Base-by-base conservation (phyloP, 2,888 invertebrate genomes). In the Hetaerina titia region DNA sequence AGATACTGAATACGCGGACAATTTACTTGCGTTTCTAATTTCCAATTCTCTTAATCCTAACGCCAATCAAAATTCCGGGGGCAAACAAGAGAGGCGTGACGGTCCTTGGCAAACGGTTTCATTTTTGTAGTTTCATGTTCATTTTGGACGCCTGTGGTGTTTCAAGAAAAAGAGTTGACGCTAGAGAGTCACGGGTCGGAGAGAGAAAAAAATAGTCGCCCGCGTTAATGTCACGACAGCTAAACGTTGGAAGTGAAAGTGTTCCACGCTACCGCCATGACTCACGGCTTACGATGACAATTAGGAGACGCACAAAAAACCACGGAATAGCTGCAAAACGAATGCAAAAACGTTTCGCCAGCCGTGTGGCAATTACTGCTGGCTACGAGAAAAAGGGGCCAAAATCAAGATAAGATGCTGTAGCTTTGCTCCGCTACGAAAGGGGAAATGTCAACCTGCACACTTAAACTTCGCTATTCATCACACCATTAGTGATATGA, bases 181-280 rank as follows among this genome's bases (percentile, higher is more conserved):
- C 31, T 31, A 81, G 81, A 81, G 25, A 31, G 81, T 81, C 31
- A 81, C n/a, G 11, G 81, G 11, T 11, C 5, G 31, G 81, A 31
- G 25, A 5, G 25, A 81, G 81, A 81, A n/a, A 69, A n/a, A 74
- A 56, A n/a, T 56, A 25, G 4, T 31, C 92, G 56, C 69, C 45
- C 4, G 45, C 45, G 45, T 92, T 56, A 69, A 74, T 64, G 92
- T 74, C 69, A 69, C 92, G 69, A 69, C 69, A 45, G 92, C 69
- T 69, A 92, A 69, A 92, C 92, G 69, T 56, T 63, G 69, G 56
- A 64, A 63, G 92, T 92, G 92, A 92, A 92, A 92, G 92, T 92
- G 74, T 60, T 92, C 11, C 63, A 90, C 90, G 45, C 15, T n/a
- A 74, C 64, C 56, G 69, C 45, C 22, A 92, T 92, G 92, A 92